Conservation (phyloP, 2,113 vertebrate genomes). For the Muntiacus muntjak region DNA sequence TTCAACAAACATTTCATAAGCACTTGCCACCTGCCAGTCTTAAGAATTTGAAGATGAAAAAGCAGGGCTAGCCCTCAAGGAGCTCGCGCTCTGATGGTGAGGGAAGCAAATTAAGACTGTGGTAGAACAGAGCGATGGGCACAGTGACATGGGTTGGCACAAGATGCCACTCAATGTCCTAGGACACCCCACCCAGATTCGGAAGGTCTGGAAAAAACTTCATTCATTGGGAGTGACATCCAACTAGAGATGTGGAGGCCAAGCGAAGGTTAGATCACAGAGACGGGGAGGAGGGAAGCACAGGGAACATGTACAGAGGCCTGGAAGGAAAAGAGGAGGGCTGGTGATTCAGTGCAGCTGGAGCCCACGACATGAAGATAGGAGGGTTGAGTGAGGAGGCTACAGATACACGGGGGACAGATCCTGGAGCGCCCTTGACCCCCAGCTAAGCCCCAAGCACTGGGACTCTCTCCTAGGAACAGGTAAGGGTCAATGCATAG, state of each 20-base stretch:
- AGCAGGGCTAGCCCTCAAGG: not conserved
- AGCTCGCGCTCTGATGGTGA: not conserved
- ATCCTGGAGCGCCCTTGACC: fast-evolving
- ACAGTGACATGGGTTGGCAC: not conserved
- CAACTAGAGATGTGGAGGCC: not conserved
- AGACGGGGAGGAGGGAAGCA: not conserved
- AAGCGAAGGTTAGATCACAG: not conserved
- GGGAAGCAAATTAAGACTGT: not conserved
- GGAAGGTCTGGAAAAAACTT: not conserved
- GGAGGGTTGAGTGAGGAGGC: not conserved
- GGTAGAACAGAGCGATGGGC: not conserved
- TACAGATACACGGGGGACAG: too few relatives aligned
- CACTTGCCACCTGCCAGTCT: not conserved
- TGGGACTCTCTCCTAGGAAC: not conserved
- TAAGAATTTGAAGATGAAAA: not conserved
- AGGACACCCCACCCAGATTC: not conserved
- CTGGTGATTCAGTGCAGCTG: not conserved
- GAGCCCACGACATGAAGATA: not conserved
- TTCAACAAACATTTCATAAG: not conserved
- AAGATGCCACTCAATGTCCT: not conserved
- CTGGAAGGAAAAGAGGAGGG: not conserved
- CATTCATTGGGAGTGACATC: not conserved
- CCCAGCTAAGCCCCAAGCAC: not conserved
- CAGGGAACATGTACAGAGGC: not conserved
- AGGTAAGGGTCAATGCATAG: not conserved